These are phyloP conservation scores for Cyclophora punctaria DNA, from an alignment of 2,888 invertebrate species.

Conservation along the genomic window DNA sequence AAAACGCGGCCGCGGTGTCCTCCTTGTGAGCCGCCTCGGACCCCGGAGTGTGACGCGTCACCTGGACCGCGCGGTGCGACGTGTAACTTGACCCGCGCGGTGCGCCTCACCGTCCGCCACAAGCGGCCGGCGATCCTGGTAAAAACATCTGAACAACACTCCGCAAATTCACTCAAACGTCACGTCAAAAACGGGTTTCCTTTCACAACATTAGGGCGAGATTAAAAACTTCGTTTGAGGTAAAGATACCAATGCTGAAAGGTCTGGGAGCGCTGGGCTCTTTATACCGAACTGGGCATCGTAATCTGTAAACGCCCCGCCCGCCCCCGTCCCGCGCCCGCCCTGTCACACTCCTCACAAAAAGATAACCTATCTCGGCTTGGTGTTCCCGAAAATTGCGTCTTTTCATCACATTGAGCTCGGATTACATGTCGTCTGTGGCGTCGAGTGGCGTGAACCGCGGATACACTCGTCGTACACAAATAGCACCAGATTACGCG, in stretches of 20 bases:
- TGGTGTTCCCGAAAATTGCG: slow-evolving; percentile 10
- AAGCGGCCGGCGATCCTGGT: neutral
- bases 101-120: too few species aligned
- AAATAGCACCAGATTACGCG: too few species aligned
- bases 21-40: too few species aligned
- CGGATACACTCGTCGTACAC: too few species aligned
- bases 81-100: too few species aligned
- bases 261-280: slow-evolving; percentile 1
- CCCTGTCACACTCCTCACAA: slow-evolving; percentile 7
- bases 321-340: slow-evolving; percentile 1
- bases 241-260: neutral
- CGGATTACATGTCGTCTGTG: slow-evolving; percentile 2
- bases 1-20: too few species aligned
- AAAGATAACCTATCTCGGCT: slow-evolving; percentile 17
- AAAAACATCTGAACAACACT: neutral
- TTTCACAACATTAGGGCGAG: slow-evolving; percentile 2
- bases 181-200: slow-evolving; percentile 1
- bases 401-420: slow-evolving; percentile 12
- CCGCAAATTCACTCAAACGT: neutral
- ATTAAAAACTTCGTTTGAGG: slow-evolving; percentile 2
- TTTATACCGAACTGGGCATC: slow-evolving; percentile 2
- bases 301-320: slow-evolving; percentile 2
- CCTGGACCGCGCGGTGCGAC: too few species aligned
- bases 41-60: too few species aligned
- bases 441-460: neutral